Evolutionary conservation across 2,797 vertebrate species (phyloP).

Genomic region (Triplophysa bombifrons): DNA sequence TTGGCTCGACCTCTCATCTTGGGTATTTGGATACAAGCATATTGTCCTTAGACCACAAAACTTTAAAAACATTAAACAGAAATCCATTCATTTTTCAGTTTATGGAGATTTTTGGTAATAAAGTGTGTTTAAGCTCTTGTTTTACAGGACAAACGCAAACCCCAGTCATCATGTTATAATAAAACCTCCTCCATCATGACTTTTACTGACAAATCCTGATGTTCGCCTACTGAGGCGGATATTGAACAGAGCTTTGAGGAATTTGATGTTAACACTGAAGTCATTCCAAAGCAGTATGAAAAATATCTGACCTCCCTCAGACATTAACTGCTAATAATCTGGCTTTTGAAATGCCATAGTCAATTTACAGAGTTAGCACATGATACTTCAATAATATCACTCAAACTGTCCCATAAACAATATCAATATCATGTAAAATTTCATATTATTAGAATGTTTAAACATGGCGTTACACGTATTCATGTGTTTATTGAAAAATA

Average conservation of each 20-base stretch:
- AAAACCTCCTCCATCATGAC: constrained; percentile 22
- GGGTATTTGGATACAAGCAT: constrained; percentile 15
- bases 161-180: constrained; percentile 2
- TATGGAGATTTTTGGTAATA: constrained; percentile 22
- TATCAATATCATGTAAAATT: constrained; percentile 8
- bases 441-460: constrained; percentile 28
- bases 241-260: constrained; percentile 46
- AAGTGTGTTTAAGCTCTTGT: constrained; percentile 40
- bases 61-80: not conserved
- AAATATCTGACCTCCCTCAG: constrained; percentile 20
- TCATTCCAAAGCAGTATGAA: constrained; percentile 40
- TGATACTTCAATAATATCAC: constrained; percentile 38
- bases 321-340: constrained; percentile 37
- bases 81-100: not conserved
- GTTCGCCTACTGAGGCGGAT: constrained; percentile 41
- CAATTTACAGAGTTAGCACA: constrained; percentile 14
- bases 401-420: constrained; percentile 18
- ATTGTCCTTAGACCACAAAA: constrained; percentile 41
- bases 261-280: constrained; percentile 33
- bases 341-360: constrained; percentile 46
- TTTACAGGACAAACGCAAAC: constrained; percentile 17
- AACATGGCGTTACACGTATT: constrained; percentile 15
- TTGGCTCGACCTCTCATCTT: constrained; percentile 14
- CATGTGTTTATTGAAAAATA: constrained; percentile 8
- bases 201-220: constrained; percentile 30